A percentile compares a stretch with the other conserved stretches of the same genome.
Evolutionary conservation across 2,797 vertebrate genomes (phyloP).

Genomic region (Gallinago stenura): DNA sequence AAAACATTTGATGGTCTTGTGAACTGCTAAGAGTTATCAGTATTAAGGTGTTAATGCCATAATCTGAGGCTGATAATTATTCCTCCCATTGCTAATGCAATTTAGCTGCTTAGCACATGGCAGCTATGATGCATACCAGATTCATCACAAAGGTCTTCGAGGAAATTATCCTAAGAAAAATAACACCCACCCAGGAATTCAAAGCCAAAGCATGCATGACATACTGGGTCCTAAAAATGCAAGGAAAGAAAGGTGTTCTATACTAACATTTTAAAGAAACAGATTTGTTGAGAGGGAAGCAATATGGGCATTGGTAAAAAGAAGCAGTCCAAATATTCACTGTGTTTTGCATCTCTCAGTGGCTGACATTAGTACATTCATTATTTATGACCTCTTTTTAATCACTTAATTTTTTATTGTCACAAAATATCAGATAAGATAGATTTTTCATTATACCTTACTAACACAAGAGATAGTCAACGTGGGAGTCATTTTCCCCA

Average conservation of each 20-base stretch:
- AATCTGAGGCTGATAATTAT: constrained; percentile 57
- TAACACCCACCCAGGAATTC: neutral
- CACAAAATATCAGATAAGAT: neutral
- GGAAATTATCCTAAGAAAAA: neutral
- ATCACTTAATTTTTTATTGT: neutral
- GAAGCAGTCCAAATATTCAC: neutral
- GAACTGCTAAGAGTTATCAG: constrained; percentile 69
- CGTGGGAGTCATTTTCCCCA: neutral
- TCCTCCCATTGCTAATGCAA: neutral
- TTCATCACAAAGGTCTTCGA: neutral
- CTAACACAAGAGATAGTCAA: neutral
- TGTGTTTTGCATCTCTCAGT: neutral
- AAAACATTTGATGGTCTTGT: constrained; percentile 67
- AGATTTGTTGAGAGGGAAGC: neutral
- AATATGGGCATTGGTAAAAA: neutral
- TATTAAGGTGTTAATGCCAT: constrained; percentile 53
- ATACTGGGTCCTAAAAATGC: neutral
- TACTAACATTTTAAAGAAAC: neutral
- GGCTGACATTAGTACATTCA: neutral
- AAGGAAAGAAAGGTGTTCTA: neutral
- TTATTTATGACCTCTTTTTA: neutral
- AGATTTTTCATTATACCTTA: neutral
- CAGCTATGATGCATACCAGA: constrained; percentile 15
- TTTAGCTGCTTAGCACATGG: constrained; percentile 37
- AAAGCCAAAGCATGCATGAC: neutral